These are phyloP conservation scores for Drosophila oshimai DNA, from an alignment of 1,140 invertebrate genomes.

Conservation along the genomic window DNA sequence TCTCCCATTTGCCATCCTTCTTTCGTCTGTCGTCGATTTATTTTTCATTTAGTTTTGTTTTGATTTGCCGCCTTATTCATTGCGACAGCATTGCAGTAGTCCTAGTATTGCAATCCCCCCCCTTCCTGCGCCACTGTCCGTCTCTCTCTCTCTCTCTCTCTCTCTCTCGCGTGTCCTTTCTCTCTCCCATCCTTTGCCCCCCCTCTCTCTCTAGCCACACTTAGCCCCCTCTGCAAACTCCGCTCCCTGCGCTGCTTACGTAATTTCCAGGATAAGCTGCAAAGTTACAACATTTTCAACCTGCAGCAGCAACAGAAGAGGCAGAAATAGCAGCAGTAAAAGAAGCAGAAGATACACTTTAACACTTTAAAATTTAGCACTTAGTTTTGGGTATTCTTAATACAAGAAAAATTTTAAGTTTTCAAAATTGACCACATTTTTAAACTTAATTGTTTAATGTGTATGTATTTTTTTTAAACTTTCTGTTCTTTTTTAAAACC, in stretches of 20 bases:
- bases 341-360: background rate
- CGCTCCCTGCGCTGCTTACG: constrained; percentile 63
- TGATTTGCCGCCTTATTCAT: constrained; percentile 81
- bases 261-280: constrained; percentile 80
- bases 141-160: background rate
- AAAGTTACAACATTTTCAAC: constrained; percentile 77
- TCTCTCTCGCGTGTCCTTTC: background rate
- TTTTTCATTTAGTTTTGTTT: constrained; percentile 81
- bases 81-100: constrained; percentile 80
- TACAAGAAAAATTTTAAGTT: no score
- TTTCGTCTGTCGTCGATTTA: constrained; percentile 72
- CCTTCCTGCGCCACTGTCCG: background rate
- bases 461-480: no score
- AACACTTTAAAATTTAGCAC: no score
- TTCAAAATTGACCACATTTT: no score
- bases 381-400: no score
- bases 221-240: constrained; percentile 3
- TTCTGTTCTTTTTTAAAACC: no score
- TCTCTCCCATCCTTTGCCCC: background rate
- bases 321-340: constrained; percentile 1
- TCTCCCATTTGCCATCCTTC: constrained; percentile 4
- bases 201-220: background rate
- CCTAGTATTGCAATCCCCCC: constrained; percentile 51
- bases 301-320: constrained; percentile 41
- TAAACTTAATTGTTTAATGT: no score